Conservation (phyloP, 2,797 vertebrate species). For the Parauchenoglanis punctatus region DNA sequence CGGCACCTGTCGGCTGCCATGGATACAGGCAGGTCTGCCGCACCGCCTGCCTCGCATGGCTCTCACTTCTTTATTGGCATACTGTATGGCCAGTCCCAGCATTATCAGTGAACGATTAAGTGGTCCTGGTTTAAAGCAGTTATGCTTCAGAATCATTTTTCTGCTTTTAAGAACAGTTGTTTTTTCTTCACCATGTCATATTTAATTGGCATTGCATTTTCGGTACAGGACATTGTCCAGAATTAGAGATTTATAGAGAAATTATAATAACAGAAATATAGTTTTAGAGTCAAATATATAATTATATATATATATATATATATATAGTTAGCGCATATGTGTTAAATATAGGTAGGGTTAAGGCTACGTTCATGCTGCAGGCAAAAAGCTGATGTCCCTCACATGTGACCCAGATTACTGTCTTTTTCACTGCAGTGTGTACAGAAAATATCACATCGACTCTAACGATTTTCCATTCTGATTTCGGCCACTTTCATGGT, state of each 20-base stretch:
- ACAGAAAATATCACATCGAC: not conserved
- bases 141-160: not conserved
- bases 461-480: not conserved
- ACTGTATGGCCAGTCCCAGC: conserved; percentile 13
- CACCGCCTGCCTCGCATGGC: conserved; percentile 62
- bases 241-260: not conserved
- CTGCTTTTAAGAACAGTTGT: not conserved
- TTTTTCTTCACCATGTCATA: too few relatives aligned
- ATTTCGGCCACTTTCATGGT: not conserved
- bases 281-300: not conserved
- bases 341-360: not conserved
- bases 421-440: not conserved
- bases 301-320: not conserved
- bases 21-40: conserved; percentile 73
- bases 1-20: conserved; percentile 83
- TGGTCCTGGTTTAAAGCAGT: conserved; percentile 3
- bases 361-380: not conserved
- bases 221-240: not conserved
- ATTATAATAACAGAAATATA: not conserved
- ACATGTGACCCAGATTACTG: not conserved
- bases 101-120: conserved; percentile 38
- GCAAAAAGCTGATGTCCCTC: not conserved
- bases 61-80: conserved; percentile 39
- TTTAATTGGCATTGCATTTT: not conserved
- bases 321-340: not conserved